Conservation (phyloP, 1,140 invertebrate species). For the Atopsyche davidsoni region DNA sequence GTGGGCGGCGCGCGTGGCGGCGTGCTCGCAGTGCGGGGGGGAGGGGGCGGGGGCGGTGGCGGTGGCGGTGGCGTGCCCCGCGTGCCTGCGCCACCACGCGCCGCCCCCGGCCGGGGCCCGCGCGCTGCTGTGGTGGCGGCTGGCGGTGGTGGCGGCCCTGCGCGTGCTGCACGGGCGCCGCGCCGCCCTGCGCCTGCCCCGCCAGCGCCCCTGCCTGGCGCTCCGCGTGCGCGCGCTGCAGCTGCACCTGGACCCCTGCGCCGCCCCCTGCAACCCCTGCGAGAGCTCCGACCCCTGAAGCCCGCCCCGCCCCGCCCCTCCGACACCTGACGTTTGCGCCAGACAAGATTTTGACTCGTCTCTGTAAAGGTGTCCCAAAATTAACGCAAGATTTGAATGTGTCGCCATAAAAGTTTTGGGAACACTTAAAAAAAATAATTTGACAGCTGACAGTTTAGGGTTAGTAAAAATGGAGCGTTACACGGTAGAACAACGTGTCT, state of each 20-base stretch:
- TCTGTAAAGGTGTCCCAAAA: too few relatives aligned
- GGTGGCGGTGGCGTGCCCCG: conserved; percentile 33
- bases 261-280: neutral
- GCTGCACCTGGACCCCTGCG: neutral
- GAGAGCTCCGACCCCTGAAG: neutral
- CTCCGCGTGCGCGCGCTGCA: conserved; percentile 4
- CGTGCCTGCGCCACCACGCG: conserved; percentile 31
- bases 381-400: too few relatives aligned
- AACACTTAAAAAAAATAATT: too few relatives aligned
- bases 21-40: conserved; percentile 18
- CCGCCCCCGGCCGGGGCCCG: neutral
- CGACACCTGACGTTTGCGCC: neutral
- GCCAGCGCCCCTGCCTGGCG: conserved; percentile 4
- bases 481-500: too few relatives aligned
- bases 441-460: too few relatives aligned
- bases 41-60: conserved; percentile 33
- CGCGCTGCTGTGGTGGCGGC: conserved; percentile 21
- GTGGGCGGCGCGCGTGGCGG: conserved; percentile 29
- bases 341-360: too few relatives aligned
- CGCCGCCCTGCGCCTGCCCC: conserved; percentile 13
- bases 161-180: conserved; percentile 24
- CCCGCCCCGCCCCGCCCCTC: neutral
- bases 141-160: conserved; percentile 7
- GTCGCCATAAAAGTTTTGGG: too few relatives aligned
- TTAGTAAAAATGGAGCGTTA: too few relatives aligned